Base-by-base conservation (phyloP, 2,888 invertebrate species). In the Tineola bisselliella region DNA sequence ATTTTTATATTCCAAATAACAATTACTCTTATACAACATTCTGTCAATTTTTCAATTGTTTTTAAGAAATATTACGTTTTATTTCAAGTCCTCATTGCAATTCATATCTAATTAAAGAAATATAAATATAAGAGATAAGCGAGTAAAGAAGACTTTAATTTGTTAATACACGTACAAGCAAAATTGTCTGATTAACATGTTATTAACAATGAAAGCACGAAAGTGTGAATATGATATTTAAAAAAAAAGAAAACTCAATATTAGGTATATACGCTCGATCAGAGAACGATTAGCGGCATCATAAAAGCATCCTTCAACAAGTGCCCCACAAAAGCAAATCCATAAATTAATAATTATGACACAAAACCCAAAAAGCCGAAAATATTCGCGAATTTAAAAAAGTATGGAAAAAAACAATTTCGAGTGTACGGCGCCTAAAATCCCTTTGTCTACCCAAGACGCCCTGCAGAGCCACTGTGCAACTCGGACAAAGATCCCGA, bases 331-430 rank as follows among this genome's bases (percentile, higher is more conserved):
- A 17, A 82, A 79, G 74, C 63, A 64, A 70, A 71, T 72, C 79
- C 71, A 86, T 86, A 86, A 83, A 86, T 86, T 84, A 86, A 82
- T 83, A 82, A 87, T 86, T 86, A 84, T 86, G 81, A 84, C 80
- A 84, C 80, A 79, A 76, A 76, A 73, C 70, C 67, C 48, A n/a
- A 54, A n/a, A 25, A 12, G 54, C 11, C 33, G 19, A 33, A 13
- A 58, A 58, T 33, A 58, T 58, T 58, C 58, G 58, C 58, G 58
- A 58, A 58, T 58, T 58, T 15, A 61, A 64, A 64, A 64, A 66
- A 66, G 15, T n/a, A 58, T 58, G 8, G 8, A 66, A 65, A 61
- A 64, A 64, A 66, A 66, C 68, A 61, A 66, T 75, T 65, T 54
- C 54, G 18, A 54, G 67, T 77, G 76, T 76, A 78, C 81, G 86